Evolutionary conservation across 2,888 invertebrate species (phyloP).

Genomic region (Mellilla xanthometata): DNA sequence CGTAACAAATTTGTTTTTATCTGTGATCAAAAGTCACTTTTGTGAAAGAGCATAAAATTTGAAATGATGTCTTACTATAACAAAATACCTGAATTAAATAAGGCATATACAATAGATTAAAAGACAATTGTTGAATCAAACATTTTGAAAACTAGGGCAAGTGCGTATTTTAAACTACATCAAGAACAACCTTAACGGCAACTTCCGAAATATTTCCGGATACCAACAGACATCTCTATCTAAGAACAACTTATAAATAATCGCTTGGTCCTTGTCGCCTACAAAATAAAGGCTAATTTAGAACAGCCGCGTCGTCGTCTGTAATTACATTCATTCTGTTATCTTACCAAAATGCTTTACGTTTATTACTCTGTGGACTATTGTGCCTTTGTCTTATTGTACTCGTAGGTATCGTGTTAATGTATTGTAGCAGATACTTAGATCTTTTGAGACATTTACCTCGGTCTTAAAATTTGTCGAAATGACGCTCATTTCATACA

Average conservation of each 20-base stretch:
- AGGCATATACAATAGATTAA: too few species aligned
- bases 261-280: conserved; percentile 2
- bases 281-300: conserved; percentile 11
- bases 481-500: too few species aligned
- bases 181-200: too few species aligned
- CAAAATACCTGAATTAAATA: too few species aligned
- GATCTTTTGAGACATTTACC: conserved; percentile 12
- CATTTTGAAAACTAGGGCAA: too few species aligned
- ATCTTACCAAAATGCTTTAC: conserved; percentile 22
- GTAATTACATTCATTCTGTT: conserved; percentile 22
- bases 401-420: conserved; percentile 7
- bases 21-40: too few species aligned
- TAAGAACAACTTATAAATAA: neutral
- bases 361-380: conserved; percentile 20
- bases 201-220: neutral
- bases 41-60: too few species aligned
- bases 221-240: conserved; percentile 1
- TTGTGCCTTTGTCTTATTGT: conserved; percentile 20
- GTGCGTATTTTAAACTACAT: too few species aligned
- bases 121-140: too few species aligned
- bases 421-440: conserved; percentile 17
- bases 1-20: too few species aligned
- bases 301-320: conserved; percentile 6
- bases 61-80: too few species aligned
- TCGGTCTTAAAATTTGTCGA: neutral